phyloP scores from a whole-genome alignment of 1,140 invertebrate genomes.

The Papilio dardanus region DNA sequence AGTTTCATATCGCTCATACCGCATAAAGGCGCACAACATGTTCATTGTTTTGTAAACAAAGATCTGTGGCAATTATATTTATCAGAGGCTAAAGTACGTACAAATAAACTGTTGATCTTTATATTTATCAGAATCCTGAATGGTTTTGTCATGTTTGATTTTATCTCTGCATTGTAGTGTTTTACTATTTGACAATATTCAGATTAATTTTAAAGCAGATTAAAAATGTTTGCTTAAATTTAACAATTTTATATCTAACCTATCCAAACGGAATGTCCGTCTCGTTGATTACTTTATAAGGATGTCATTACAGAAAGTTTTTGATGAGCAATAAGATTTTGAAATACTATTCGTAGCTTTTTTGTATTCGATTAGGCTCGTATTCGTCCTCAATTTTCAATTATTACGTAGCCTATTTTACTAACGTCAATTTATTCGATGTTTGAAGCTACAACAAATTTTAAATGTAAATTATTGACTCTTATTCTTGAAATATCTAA shows the following conservation, averaged over 20 bases:
- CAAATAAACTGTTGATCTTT: constrained; percentile 58
- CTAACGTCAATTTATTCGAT: constrained; percentile 22
- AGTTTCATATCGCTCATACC: neutral
- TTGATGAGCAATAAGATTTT: constrained; percentile 51
- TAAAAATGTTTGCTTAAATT: constrained; percentile 44
- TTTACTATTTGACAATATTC: constrained; percentile 55
- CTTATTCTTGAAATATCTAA: neutral
- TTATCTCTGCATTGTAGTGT: constrained; percentile 76
- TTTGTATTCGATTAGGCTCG: constrained; percentile 47
- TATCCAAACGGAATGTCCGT: constrained; percentile 49
- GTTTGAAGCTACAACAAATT: neutral
- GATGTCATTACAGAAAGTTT: constrained; percentile 50
- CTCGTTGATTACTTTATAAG: constrained; percentile 51
- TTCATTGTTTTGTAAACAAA: neutral
- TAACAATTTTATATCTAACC: constrained; percentile 46
- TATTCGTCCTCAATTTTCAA: constrained; percentile 36
- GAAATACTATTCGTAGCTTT: constrained; percentile 52
- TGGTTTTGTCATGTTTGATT: constrained; percentile 74
- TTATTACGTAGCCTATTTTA: constrained; percentile 15
- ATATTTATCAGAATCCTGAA: constrained; percentile 52
- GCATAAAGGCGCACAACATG: constrained; percentile 3
- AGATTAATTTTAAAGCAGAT: constrained; percentile 35
- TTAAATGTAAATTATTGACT: constrained; percentile 20
- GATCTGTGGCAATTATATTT: constrained; percentile 25
- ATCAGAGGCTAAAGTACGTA: constrained; percentile 73